Base-by-base conservation (phyloP, 2,888 invertebrate genomes). In the Machimus rusticus region DNA sequence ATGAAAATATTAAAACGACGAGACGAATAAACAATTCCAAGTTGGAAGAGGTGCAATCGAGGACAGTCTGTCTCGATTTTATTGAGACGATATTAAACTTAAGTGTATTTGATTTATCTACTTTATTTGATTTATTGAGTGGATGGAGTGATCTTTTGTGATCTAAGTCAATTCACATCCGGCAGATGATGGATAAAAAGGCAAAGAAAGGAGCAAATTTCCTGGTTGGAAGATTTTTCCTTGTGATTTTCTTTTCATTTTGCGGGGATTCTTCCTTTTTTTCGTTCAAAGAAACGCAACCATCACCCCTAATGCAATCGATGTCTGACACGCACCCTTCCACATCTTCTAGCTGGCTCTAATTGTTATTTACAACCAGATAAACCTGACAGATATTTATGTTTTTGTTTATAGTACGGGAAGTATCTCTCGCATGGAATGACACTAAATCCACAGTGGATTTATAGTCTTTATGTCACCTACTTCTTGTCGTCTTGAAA, bases 391-490 rank as follows among this genome's bases (percentile, higher is more conserved):
- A 79, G 46, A 31, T 79, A 79, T 79, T 79, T 79, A 79, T 79
- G 46, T 43, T 39, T 79, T 79, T 79, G 79, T 79, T 79, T 79
- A 46, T 28, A 28, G 46, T 46, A 12, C 37, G 79, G 46, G 28
- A 46, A 46, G 43, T 39, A 23, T 5, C 55, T 34, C 23, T 19
- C 37, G 57, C 55, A 28, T 46, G n/a, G 31, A 76, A 34, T 34
- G 8, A 16, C 9, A 8, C 66, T 74, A 74, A 46, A 85, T 74
- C 74, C 46, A 43, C 28, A 37, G 19, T 6, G 31, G 46, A 85
- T 85, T 85, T 85, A 85, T 74, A 43, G 85, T 39, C 74, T 74
- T 85, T 74, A 85, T 85, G 74, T 85, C 85, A 85, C 85, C 74
- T 85, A 85, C 74, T 85, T 74, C 85, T 74, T 74, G 84, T 46